phyloP scores from a whole-genome alignment of 1,140 invertebrate genomes.

The Cotesia typhae region DNA sequence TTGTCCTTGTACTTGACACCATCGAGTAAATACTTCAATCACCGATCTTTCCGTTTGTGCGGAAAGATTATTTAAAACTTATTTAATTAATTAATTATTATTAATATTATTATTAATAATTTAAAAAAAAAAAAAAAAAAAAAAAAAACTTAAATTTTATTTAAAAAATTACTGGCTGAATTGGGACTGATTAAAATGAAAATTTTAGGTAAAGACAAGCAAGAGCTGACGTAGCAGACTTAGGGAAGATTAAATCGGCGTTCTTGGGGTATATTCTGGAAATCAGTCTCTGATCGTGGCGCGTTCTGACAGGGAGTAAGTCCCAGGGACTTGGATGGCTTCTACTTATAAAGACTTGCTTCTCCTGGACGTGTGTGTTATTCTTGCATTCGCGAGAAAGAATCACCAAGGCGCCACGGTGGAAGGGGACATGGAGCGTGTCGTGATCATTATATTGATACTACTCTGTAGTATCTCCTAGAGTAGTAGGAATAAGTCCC shows the following conservation, averaged over 20 bases:
- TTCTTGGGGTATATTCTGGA: slow-evolving; percentile 37
- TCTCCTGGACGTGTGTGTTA: slow-evolving; percentile 35
- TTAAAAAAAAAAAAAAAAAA: no score
- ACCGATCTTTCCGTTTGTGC: no score
- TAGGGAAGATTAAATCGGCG: background rate
- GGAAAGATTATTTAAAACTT: no score
- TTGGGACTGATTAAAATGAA: no score
- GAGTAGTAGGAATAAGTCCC: background rate
- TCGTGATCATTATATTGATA: slow-evolving; percentile 35
- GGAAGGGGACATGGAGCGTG: slow-evolving; percentile 28
- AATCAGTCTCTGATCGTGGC: slow-evolving; percentile 61
- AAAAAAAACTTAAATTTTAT: no score
- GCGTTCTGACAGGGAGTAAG: slow-evolving; percentile 65
- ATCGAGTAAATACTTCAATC: slow-evolving; percentile 12
- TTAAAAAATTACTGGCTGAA: no score
- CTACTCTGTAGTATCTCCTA: background rate
- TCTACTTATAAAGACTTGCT: slow-evolving; percentile 65
- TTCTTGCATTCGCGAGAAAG: slow-evolving; percentile 35
- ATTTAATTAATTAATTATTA: no score
- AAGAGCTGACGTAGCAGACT: background rate
- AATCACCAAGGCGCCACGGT: slow-evolving; percentile 32
- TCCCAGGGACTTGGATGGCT: slow-evolving; percentile 64
- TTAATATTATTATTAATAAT: no score
- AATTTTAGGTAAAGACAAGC: no score
- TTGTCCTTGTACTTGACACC: slow-evolving; percentile 26